Conservation (phyloP, 1,140 invertebrate genomes). For the Babylonia areolata region DNA sequence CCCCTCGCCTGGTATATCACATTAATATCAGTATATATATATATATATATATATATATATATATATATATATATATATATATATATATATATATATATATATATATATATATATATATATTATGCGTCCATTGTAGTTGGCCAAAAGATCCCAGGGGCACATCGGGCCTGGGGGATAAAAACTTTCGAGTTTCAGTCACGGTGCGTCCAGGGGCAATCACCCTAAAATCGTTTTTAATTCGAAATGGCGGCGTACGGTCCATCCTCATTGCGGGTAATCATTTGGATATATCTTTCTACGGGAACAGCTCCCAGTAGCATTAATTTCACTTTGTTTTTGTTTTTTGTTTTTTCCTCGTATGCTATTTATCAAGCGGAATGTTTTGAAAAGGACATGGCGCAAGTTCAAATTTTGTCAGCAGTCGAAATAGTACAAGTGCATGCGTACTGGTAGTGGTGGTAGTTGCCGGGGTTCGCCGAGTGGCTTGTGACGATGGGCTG, state of each 20-base stretch:
- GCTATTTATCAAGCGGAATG: background rate
- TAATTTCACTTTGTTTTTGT: background rate
- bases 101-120: background rate
- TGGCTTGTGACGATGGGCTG: too few relatives aligned
- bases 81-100: background rate
- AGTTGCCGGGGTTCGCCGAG: too few relatives aligned
- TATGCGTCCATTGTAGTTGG: background rate
- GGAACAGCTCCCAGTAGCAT: too few relatives aligned
- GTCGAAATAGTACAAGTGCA: background rate
- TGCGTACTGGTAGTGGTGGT: too few relatives aligned
- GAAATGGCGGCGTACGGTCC: slow-evolving; percentile 21
- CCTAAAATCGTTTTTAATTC: background rate
- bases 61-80: background rate
- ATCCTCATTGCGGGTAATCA: background rate
- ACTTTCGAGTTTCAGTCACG: too few relatives aligned
- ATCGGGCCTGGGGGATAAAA: too few relatives aligned
- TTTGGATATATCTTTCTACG: background rate
- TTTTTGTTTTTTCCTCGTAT: background rate
- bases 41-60: background rate
- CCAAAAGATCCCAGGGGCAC: too few relatives aligned
- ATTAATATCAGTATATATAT: background rate
- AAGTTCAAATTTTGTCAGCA: background rate
- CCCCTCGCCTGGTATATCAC: too few relatives aligned
- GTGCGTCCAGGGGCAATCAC: background rate
- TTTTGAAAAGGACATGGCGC: background rate